phyloP scores from a whole-genome alignment of 2,888 invertebrate genomes.

The Drosophila buzzatii region DNA sequence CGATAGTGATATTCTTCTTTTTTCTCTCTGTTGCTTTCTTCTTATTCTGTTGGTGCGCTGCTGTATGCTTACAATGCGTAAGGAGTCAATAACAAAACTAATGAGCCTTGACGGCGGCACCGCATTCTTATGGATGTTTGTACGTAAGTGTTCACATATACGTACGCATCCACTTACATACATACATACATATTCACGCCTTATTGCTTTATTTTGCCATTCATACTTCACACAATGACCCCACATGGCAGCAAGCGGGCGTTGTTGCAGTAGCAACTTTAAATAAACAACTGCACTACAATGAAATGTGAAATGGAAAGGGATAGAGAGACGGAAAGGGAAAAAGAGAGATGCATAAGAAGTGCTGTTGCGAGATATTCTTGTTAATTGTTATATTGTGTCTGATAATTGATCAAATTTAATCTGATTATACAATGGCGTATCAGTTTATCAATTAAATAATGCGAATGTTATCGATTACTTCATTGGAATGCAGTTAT shows the following conservation, averaged over 20 bases:
- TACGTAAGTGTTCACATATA: background rate
- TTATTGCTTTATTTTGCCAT: slow-evolving; percentile 78
- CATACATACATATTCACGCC: slow-evolving; percentile 30
- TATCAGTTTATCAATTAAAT: slow-evolving; percentile 49
- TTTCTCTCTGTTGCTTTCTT: slow-evolving; percentile 17
- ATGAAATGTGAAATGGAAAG: slow-evolving; percentile 7
- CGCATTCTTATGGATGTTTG: slow-evolving; percentile 8
- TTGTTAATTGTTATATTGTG: slow-evolving; percentile 11
- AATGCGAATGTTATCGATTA: slow-evolving; percentile 17
- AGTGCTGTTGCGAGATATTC: slow-evolving; percentile 21
- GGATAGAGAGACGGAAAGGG: background rate
- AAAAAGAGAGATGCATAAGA: background rate
- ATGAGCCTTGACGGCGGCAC: slow-evolving; percentile 74
- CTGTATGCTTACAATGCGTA: slow-evolving; percentile 42
- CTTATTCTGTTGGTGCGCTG: slow-evolving; percentile 22
- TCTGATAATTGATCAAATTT: slow-evolving; percentile 33
- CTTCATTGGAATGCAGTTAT: slow-evolving; percentile 16
- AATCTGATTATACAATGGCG: slow-evolving; percentile 31
- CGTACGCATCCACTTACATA: slow-evolving; percentile 7
- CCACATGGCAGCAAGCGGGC: slow-evolving; percentile 67
- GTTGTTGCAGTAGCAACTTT: slow-evolving; percentile 46
- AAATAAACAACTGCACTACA: slow-evolving; percentile 62
- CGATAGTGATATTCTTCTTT: slow-evolving; percentile 62
- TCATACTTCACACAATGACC: slow-evolving; percentile 76
- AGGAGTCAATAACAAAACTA: slow-evolving; percentile 79